phyloP scores from a whole-genome alignment of 2,888 invertebrate genomes.

The Gerris lacustris region DNA sequence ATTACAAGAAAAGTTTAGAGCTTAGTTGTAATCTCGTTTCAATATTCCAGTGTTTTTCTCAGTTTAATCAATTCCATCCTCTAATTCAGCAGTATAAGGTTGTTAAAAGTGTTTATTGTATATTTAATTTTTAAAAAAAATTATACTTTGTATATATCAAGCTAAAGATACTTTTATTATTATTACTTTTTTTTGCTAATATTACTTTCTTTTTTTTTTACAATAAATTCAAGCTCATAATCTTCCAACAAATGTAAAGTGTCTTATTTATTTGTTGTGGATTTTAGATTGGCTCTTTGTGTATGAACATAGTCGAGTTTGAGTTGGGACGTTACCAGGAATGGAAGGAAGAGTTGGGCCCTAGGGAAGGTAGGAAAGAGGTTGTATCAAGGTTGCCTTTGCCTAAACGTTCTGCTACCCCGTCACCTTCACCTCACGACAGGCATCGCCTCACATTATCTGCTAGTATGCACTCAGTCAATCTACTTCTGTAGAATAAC shows the following conservation, averaged over 20 bases:
- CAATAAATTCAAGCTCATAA: too few species aligned
- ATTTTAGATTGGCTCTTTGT: slow-evolving; percentile 76
- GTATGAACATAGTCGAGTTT: slow-evolving; percentile 91
- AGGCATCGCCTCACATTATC: slow-evolving; percentile 25
- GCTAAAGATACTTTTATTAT: too few species aligned
- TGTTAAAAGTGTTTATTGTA: slow-evolving; percentile 27
- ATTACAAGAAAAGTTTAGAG: slow-evolving; percentile 93
- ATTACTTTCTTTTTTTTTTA: too few species aligned
- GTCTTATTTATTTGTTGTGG: too few species aligned
- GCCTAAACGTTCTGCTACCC: slow-evolving; percentile 26
- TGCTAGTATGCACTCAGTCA: slow-evolving; percentile 13
- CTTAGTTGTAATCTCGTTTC: slow-evolving; percentile 92
- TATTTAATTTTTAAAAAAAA: slow-evolving; percentile 13
- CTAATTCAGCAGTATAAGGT: slow-evolving; percentile 91
- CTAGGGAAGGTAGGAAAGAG: slow-evolving; percentile 13
- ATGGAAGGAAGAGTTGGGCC: slow-evolving; percentile 61
- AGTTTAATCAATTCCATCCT: slow-evolving; percentile 87
- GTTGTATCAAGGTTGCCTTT: slow-evolving; percentile 26
- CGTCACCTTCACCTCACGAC: slow-evolving; percentile 21
- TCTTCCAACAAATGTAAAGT: too few species aligned
- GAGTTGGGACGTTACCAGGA: slow-evolving; percentile 87
- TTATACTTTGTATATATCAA: slow-evolving; percentile 13
- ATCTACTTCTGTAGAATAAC: background rate
- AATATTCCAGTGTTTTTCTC: slow-evolving; percentile 94
- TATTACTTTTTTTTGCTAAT: too few species aligned